Evolutionary conservation across 2,888 invertebrate species (phyloP).

Genomic region (Rutpela maculata): DNA sequence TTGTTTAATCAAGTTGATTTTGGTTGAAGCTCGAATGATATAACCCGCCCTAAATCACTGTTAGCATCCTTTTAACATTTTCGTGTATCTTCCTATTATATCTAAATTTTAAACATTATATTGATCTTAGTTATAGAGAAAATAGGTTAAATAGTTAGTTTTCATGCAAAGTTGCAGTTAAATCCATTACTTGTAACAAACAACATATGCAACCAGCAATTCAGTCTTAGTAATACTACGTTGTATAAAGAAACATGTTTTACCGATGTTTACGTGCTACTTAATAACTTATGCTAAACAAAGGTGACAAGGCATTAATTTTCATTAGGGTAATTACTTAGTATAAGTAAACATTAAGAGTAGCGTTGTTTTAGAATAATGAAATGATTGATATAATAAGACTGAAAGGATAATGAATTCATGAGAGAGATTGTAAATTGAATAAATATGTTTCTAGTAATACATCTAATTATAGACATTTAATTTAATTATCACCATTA

Average conservation of each 20-base stretch:
- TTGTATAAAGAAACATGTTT: slow-evolving; percentile 18
- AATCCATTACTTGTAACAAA: slow-evolving; percentile 9
- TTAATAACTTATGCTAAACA: slow-evolving; percentile 27
- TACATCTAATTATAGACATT: not conserved
- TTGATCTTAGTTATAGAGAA: not conserved
- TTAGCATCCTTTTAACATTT: too few species aligned
- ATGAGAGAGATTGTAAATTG: not conserved
- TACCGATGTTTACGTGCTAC: slow-evolving; percentile 6
- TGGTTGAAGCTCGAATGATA: too few species aligned
- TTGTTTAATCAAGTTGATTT: too few species aligned
- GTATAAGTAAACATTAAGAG: slow-evolving; percentile 9
- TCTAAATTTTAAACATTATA: too few species aligned
- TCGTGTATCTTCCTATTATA: too few species aligned
- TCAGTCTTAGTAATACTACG: not conserved
- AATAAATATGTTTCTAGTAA: not conserved
- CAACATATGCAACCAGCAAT: slow-evolving; percentile 18
- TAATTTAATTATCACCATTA: not conserved
- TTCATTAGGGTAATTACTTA: slow-evolving; percentile 30
- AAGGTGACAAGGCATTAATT: slow-evolving; percentile 29
- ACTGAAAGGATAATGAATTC: not conserved
- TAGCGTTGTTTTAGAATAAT: slow-evolving; percentile 11
- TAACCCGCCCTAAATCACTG: too few species aligned
- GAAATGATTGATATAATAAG: slow-evolving; percentile 1
- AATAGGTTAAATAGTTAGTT: slow-evolving; percentile 5
- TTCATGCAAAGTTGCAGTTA: slow-evolving; percentile 19